Evolutionary conservation across 1,140 invertebrate genomes (phyloP).

Genomic region (Amyelois transitella): DNA sequence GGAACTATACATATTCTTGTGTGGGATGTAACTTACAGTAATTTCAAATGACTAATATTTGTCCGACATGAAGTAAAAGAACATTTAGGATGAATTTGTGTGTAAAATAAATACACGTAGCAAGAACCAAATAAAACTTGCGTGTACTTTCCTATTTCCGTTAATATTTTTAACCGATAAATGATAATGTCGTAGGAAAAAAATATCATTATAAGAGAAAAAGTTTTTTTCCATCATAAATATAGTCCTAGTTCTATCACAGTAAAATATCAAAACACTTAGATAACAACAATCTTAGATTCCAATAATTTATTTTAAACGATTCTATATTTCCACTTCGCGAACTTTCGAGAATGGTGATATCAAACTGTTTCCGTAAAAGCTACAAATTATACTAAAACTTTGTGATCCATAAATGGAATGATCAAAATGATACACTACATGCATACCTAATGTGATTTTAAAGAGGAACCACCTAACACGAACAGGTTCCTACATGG

Average conservation of each 20-base stretch:
- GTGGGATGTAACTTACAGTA: background rate
- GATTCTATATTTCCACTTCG: background rate
- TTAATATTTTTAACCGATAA: background rate
- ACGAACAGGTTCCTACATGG: background rate
- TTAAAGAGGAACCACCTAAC: background rate
- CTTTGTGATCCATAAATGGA: background rate
- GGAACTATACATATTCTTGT: conserved; percentile 29
- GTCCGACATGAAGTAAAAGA: conserved; percentile 17
- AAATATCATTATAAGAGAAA: background rate
- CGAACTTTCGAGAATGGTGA: background rate
- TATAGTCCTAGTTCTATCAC: conserved; percentile 66
- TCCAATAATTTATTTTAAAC: background rate
- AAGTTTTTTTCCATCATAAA: conserved; percentile 14
- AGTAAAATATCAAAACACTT: conserved; percentile 65
- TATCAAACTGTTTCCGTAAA: background rate
- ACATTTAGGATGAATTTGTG: conserved; percentile 9
- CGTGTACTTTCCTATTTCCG: no score
- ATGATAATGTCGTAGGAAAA: conserved; percentile 11
- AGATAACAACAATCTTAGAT: conserved; percentile 8
- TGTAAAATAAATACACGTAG: background rate
- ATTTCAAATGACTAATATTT: conserved; percentile 8
- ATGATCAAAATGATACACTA: background rate
- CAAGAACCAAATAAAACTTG: background rate
- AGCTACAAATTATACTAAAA: background rate
- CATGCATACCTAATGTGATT: background rate